Evolutionary conservation across 1,140 invertebrate genomes (phyloP).

Genomic region (Bombus superbus): DNA sequence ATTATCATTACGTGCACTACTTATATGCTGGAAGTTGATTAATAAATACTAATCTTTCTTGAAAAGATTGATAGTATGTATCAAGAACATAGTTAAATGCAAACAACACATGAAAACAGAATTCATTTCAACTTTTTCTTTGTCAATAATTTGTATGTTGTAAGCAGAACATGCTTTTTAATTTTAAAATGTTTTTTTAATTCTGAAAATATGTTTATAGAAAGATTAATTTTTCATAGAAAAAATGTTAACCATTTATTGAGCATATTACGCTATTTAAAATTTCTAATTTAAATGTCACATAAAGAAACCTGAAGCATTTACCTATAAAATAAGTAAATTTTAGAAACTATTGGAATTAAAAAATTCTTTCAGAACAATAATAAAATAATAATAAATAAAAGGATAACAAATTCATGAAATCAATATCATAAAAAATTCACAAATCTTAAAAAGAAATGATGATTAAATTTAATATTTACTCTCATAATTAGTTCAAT

Average conservation of each 20-base stretch:
- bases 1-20: not conserved
- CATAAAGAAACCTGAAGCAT: not conserved
- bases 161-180: not conserved
- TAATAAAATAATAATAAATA: not conserved
- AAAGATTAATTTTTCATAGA: too few relatives aligned
- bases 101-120: not conserved
- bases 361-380: too few relatives aligned
- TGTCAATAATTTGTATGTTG: not conserved
- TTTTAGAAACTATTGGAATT: too few relatives aligned
- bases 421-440: not conserved
- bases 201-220: too few relatives aligned
- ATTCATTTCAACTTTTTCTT: not conserved
- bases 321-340: not conserved
- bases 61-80: not conserved
- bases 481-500: not conserved
- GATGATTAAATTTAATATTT: not conserved
- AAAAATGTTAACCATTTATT: too few relatives aligned
- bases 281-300: too few relatives aligned
- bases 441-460: not conserved
- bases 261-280: too few relatives aligned
- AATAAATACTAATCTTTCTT: not conserved
- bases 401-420: not conserved
- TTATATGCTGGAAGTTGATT: not conserved
- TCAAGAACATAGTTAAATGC: not conserved
- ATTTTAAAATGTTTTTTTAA: too few relatives aligned